These are phyloP conservation scores for Rhodinocichla rosea DNA, from an alignment of 2,113 vertebrate genomes.

Conservation along the genomic window DNA sequence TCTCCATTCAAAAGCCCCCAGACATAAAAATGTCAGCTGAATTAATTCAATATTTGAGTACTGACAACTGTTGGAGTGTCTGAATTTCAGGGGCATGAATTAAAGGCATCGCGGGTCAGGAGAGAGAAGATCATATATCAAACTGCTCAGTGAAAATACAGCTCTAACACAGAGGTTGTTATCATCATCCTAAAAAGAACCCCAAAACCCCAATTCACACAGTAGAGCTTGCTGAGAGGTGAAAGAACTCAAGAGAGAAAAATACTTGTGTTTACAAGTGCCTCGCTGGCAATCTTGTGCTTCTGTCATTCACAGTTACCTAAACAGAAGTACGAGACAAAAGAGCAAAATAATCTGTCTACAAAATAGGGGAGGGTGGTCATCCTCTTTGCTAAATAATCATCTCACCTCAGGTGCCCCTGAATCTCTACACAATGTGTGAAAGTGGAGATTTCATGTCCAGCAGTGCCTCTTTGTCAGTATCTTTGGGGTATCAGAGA, in stretches of 20 bases:
- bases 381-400: neutral
- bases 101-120: neutral
- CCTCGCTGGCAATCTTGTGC: neutral
- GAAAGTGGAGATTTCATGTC: neutral
- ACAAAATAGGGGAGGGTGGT: neutral
- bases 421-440: neutral
- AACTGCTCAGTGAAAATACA: neutral
- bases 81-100: neutral
- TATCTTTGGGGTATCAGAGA: neutral
- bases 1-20: slow-evolving; percentile 14
- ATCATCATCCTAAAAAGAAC: neutral
- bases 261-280: neutral
- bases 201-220: neutral
- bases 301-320: neutral
- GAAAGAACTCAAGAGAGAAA: neutral
- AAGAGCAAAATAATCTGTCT: neutral
- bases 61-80: slow-evolving; percentile 33
- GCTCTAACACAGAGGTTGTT: neutral
- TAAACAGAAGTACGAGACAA: neutral
- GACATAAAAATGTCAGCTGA: slow-evolving; percentile 51
- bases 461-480: neutral
- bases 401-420: neutral
- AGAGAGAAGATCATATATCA: slow-evolving; percentile 44
- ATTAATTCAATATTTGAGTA: slow-evolving; percentile 63
- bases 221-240: neutral